Conservation (phyloP, 2,113 vertebrate species). For the Nerophis lumbriciformis region DNA sequence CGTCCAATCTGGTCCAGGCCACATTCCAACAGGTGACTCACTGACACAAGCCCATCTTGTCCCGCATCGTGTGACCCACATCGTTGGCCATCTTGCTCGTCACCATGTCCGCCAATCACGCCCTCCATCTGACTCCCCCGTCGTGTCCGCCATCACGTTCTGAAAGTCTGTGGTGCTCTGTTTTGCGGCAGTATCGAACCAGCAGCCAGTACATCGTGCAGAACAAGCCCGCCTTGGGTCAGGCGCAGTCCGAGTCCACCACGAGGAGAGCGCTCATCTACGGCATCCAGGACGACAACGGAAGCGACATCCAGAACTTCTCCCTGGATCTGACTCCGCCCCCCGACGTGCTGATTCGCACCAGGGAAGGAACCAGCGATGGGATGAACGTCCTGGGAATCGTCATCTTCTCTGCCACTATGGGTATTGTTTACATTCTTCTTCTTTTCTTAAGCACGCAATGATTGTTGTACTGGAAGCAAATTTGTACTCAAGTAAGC, state of each 20-base stretch:
- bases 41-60: background rate
- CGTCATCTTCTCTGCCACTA: slow-evolving; percentile 95
- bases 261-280: slow-evolving; percentile 81
- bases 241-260: slow-evolving; percentile 63
- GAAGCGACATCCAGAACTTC: slow-evolving; percentile 86
- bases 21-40: slow-evolving; percentile 91
- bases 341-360: slow-evolving; percentile 84
- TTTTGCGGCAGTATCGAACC: slow-evolving; percentile 84
- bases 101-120: background rate
- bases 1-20: slow-evolving; percentile 92
- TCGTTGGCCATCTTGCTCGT: background rate
- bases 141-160: background rate
- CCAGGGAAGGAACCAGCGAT: slow-evolving; percentile 85
- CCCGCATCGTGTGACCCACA: background rate
- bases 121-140: background rate
- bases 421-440: slow-evolving; percentile 74
- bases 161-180: too few relatives aligned
- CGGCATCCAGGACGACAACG: slow-evolving; percentile 85
- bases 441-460: background rate
- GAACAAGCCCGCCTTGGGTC: slow-evolving; percentile 62
- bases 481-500: too few relatives aligned
- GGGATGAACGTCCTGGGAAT: slow-evolving; percentile 98
- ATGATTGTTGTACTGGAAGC: background rate
- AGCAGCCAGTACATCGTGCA: slow-evolving; percentile 80
- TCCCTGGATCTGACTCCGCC: slow-evolving; percentile 90